phyloP scores from a whole-genome alignment of 2,113 vertebrate species.

The Podocnemis expansa region DNA sequence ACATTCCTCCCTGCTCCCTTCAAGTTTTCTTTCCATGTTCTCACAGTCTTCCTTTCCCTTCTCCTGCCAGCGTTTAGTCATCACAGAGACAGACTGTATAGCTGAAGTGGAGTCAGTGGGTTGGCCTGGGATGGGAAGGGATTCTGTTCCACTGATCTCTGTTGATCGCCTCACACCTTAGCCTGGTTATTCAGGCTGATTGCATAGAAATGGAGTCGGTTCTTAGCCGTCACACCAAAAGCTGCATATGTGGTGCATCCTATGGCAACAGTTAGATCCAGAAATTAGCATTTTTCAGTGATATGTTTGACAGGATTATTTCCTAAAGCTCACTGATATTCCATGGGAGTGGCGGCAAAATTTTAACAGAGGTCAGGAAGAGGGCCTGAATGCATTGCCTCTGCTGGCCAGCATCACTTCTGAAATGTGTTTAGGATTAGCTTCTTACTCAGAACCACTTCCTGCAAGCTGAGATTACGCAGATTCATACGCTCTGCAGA shows the following conservation, averaged over 20 bases:
- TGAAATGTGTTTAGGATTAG: slow-evolving; percentile 2
- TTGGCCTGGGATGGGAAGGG: neutral
- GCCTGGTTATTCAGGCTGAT: neutral
- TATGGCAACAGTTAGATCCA: neutral
- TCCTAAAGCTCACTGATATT: slow-evolving; percentile 35
- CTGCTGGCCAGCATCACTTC: slow-evolving; percentile 38
- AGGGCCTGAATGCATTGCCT: neutral
- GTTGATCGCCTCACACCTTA: neutral
- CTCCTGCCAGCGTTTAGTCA: neutral
- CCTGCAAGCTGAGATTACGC: neutral
- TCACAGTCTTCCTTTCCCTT: neutral
- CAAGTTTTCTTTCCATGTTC: neutral
- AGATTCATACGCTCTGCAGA: rapidly evolving
- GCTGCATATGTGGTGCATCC: neutral
- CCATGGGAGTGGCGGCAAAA: slow-evolving; percentile 43
- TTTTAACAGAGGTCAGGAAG: neutral
- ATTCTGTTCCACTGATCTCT: neutral
- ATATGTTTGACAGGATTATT: neutral
- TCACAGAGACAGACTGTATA: rapidly evolving
- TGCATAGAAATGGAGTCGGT: neutral
- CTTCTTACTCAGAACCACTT: rapidly evolving
- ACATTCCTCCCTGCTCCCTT: neutral
- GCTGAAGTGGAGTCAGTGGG: neutral
- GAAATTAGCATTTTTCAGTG: slow-evolving; percentile 19
- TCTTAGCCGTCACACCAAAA: neutral